Evolutionary conservation across 2,797 vertebrate genomes (phyloP), one percentile per base, ranked within the genome.

Genomic region (Peromyscus attwateri): DNA sequence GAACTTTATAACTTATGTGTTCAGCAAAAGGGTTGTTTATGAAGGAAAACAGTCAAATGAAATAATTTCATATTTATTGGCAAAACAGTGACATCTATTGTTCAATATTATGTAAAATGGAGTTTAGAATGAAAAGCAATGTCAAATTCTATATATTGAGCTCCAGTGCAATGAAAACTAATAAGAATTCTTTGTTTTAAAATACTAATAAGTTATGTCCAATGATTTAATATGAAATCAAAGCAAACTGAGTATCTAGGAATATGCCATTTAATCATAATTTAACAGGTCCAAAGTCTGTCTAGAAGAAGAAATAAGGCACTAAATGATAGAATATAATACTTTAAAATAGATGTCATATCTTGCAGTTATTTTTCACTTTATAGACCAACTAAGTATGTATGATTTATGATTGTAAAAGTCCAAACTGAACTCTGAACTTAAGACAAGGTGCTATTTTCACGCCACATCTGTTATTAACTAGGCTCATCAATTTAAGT

Each of bases 51-150:
- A 96, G 97, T 97, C 96, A 95, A 97, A 87, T 92, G 68, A 97
- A 98, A 96, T 97, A 95, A 92, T 97, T 90, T 87, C 94, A 87
- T 66, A 76, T 66, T 91, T 97, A 84, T 98, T 97, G 96, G 98
- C 97, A 98, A 98, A 98, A 98, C 92, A 98, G 98, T 98, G 98
- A 98, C 98, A 98, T 98, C 98, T 98, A 98, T 98, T 98, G 98
- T 98, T 98, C 93, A 25, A 17, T 94, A 43, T 95, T 97, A 97
- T 97, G 92, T 95, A 95, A 97, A 96, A 94, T 96, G 19, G 12
- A 96, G 96, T 96, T 96, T 92, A 92, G 94, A 94, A 93, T 94
- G 7, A 91, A 92, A 96, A 94, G 19, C 11, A 94, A 89, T 77
- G 27, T 13, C 31, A 55, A 40, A 27, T 25, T 93, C 68, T 66